Evolutionary conservation across 2,113 vertebrate species (phyloP), one percentile per base, ranked within the genome.

Genomic region (Cebus imitator): DNA sequence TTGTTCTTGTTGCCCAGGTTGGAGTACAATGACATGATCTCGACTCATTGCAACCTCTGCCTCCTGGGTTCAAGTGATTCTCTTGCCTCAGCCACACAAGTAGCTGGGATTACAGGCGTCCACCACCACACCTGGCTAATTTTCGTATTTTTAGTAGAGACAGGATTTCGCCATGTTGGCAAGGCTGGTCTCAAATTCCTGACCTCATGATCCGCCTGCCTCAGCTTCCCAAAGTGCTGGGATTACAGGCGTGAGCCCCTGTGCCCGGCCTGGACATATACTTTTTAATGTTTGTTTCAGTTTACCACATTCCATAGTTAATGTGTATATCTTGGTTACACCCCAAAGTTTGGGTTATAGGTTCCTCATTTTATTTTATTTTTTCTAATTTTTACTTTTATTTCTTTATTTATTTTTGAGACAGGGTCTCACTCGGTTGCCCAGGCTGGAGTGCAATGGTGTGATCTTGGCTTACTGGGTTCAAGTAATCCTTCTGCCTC

Each of bases 261-360:
- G 30, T 64, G 61, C 61, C 30, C 2, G 13, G 61, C 27, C 27
- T 64, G 61, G 61, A 30, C 25, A 32, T 64, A 30, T 1, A 25
- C 8, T 37, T 87, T 88, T 66, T 70, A 90, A 73, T 55, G 40
- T 95, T 93, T 94, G 45, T 86, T 85, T 97, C 27, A 88, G 5
- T 93, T 96, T 91, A 58, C 20, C n/a, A 79, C 48, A 8, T 83
- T 64, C 8, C 25, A 37, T 55, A 73, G 21, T 66, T 95, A 32
- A 16, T 57, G 23, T 78, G 61, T 92, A 1, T 76, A 50, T 75
- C 79, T 96, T 89, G 87, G 45, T 93, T 89, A 72, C 2, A 57
- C 79, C 37, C 43, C 58, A 37, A 50, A 87, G 25, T 64, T 32
- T 64, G 27, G 61, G 61, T 48, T 86, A 30, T 91, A 86, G 61